A percentile compares a stretch with the other conserved stretches of the same genome.
Evolutionary conservation across 2,797 vertebrate genomes (phyloP).

Genomic region (Xiphorhynchus erythropygius): DNA sequence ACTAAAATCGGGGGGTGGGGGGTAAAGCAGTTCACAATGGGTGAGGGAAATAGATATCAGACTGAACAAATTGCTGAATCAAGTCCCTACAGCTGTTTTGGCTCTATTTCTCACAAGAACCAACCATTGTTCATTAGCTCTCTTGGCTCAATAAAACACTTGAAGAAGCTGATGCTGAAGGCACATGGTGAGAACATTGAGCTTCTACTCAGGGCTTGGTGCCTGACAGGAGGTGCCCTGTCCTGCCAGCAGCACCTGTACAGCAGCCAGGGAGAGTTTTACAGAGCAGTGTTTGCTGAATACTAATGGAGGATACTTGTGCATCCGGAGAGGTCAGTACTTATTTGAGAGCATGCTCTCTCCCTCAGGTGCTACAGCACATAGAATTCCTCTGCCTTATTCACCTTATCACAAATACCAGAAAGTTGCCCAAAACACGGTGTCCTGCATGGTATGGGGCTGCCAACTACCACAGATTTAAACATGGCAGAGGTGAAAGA

Average conservation of each 20-base stretch:
- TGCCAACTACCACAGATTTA: neutral
- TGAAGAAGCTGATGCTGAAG: neutral
- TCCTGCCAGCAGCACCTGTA: neutral
- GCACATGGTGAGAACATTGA: rapidly evolving
- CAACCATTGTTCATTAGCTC: neutral
- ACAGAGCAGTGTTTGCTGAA: neutral
- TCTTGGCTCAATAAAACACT: neutral
- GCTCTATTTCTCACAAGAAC: neutral
- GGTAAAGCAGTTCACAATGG: neutral
- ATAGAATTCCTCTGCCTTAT: neutral
- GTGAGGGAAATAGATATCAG: neutral
- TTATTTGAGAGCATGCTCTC: rapidly evolving
- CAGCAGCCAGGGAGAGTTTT: neutral
- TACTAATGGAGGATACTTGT: neutral
- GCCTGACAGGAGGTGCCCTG: neutral
- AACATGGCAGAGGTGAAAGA: neutral
- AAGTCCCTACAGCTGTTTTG: neutral
- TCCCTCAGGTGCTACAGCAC: neutral
- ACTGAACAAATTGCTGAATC: neutral
- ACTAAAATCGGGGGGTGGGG: neutral
- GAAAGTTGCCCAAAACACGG: neutral
- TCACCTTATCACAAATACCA: rapidly evolving
- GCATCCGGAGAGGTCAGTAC: neutral
- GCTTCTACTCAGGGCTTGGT: neutral
- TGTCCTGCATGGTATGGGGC: neutral